A percentile compares a stretch with the other conserved stretches of the same genome.
Evolutionary conservation across 1,140 invertebrate species (phyloP).

Genomic region (Drosophila mauritiana): DNA sequence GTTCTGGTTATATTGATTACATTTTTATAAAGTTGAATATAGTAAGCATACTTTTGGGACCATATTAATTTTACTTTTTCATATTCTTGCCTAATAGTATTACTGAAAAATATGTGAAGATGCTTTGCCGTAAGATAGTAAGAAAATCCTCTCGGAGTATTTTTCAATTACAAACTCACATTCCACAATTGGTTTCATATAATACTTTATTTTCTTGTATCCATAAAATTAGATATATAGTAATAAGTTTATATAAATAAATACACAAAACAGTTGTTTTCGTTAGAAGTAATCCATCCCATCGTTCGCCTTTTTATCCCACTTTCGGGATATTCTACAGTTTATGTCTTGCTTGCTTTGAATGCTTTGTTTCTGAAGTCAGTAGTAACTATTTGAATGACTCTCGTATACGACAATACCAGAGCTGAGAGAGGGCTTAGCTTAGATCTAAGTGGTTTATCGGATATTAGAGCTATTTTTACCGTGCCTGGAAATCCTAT

Average conservation of each 20-base stretch:
- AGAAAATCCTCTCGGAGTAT: no score
- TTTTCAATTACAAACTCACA: not conserved
- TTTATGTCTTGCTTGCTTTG: conserved; percentile 35
- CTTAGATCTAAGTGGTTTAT: conserved; percentile 58
- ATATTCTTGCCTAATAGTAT: no score
- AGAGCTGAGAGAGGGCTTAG: conserved; percentile 48
- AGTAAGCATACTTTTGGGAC: conserved; percentile 25
- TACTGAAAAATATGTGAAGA: no score
- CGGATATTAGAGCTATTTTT: conserved; percentile 66
- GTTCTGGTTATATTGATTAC: not conserved
- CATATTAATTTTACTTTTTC: not conserved
- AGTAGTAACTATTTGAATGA: conserved; percentile 69
- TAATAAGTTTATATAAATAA: conserved; percentile 66
- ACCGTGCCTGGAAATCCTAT: conserved; percentile 62
- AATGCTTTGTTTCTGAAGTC: conserved; percentile 42
- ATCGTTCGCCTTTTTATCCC: conserved; percentile 3
- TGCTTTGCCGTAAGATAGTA: no score
- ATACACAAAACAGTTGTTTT: conserved; percentile 57
- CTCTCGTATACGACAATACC: conserved; percentile 45
- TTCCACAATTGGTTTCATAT: conserved; percentile 66
- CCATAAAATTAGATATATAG: conserved; percentile 64
- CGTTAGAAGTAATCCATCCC: conserved; percentile 39
- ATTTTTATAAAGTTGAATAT: not conserved
- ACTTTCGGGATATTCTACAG: conserved; percentile 18
- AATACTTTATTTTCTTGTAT: conserved; percentile 76